phyloP scores from a whole-genome alignment of 2,113 vertebrate genomes.

The Pelecanus crispus region DNA sequence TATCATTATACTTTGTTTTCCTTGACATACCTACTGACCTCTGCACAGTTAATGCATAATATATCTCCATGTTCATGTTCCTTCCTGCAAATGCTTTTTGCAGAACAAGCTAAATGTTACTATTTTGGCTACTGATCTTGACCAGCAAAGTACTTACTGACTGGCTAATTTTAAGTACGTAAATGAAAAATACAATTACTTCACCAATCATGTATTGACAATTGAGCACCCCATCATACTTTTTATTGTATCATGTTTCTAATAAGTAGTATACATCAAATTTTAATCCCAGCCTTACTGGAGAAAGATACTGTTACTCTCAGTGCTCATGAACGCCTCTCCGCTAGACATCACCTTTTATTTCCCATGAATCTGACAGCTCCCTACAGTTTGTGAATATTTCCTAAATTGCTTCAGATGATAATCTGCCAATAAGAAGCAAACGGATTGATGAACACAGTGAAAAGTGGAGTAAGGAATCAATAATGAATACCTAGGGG shows the following conservation, averaged over 20 bases:
- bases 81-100: not conserved
- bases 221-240: not conserved
- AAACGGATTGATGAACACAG: not conserved
- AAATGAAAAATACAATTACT: not conserved
- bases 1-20: not conserved
- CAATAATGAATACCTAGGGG: not conserved
- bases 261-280: not conserved
- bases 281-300: not conserved
- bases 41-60: not conserved
- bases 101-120: not conserved
- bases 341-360: not conserved
- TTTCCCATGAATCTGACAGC: not conserved
- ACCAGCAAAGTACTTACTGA: not conserved
- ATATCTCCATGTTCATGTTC: not conserved
- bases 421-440: not conserved
- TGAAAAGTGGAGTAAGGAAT: not conserved
- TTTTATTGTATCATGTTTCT: not conserved
- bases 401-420: not conserved
- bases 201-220: not conserved
- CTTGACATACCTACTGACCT: not conserved
- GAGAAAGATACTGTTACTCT: not conserved
- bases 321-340: not conserved
- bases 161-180: not conserved
- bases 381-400: not conserved
- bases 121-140: not conserved